Base-by-base conservation (phyloP, 2,797 vertebrate species). In the Ficedula albicollis region DNA sequence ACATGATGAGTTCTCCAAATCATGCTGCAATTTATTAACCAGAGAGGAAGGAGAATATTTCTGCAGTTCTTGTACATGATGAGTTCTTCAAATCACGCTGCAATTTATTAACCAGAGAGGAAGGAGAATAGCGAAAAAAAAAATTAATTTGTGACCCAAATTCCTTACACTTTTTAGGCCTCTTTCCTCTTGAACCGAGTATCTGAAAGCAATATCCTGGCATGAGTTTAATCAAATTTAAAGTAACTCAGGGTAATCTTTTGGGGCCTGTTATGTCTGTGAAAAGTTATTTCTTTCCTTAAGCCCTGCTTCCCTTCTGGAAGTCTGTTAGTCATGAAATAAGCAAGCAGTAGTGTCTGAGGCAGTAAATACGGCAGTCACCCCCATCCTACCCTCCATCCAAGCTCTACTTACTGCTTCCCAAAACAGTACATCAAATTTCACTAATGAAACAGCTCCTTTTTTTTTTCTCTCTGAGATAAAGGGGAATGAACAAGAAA, bases 211-310 rank as follows among this genome's bases (percentile, higher is more conserved):
- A 95, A 89, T 91, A 85, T 81, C 69, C 82, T 96, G 91, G 89
- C 87, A 91, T 39, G 60, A 85, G 69, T 96, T 96, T 91, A 96
- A 95, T 94, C 84, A 95, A 96, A 87, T 96, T 91, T 92, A 72
- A 95, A 96, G 84, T 92, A 94, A 87, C 79, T 48, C 48, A 49
- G 29, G 51, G 58, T 91, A 85, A 92, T 91, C 92, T 94, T 95
- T 86, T 60, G 82, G 93, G 84, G 51, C 79, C 87, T 73, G 58
- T 92, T 95, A 91, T 44, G 81, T 84, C 82, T 78, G 15, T 72
- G 54, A 86, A 58, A 93, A 92, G 66, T 96, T 89, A 69, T 95
- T 94, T 92, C 58, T 91, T 93, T 79, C 67, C 66, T 87, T 89
- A 89, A 95, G 29, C n/a, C 29, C 89, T 25, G 39, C 39, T 94